A percentile compares a stretch with the other conserved stretches of the same genome.
phyloP scores from a whole-genome alignment of 2,113 vertebrate genomes.

The Seriola aureovittata region DNA sequence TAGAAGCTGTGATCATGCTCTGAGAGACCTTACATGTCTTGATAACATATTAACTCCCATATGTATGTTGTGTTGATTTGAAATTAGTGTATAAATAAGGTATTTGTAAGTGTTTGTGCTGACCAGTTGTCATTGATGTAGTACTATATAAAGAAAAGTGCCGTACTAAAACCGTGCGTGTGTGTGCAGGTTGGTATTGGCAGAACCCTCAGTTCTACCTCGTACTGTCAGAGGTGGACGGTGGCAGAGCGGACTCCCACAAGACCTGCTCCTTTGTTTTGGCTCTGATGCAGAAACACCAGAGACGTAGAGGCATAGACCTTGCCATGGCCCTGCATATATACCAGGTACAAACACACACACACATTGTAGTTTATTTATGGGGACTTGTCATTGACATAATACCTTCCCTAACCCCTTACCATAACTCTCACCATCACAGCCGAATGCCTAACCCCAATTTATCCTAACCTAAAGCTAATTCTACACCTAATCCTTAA shows the following conservation, averaged over 20 bases:
- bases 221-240: slow-evolving; percentile 70
- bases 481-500: too few species aligned
- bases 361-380: not conserved
- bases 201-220: slow-evolving; percentile 84
- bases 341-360: slow-evolving; percentile 74
- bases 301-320: slow-evolving; percentile 65
- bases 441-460: too few species aligned
- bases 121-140: not conserved
- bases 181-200: slow-evolving; percentile 70
- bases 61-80: too few species aligned
- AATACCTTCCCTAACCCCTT: too few species aligned
- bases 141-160: not conserved
- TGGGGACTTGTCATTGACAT: too few species aligned
- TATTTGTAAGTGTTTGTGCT: not conserved
- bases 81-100: too few species aligned
- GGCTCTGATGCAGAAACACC: slow-evolving; percentile 86
- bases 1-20: too few species aligned
- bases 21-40: too few species aligned
- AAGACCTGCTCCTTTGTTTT: slow-evolving; percentile 82
- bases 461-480: too few species aligned
- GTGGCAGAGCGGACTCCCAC: slow-evolving; percentile 25
- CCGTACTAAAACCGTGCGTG: not conserved
- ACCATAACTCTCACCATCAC: not conserved
- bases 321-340: slow-evolving; percentile 71
- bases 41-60: too few species aligned